Evolutionary conservation across 2,888 invertebrate species (phyloP).

Genomic region (Drosophila rubida): DNA sequence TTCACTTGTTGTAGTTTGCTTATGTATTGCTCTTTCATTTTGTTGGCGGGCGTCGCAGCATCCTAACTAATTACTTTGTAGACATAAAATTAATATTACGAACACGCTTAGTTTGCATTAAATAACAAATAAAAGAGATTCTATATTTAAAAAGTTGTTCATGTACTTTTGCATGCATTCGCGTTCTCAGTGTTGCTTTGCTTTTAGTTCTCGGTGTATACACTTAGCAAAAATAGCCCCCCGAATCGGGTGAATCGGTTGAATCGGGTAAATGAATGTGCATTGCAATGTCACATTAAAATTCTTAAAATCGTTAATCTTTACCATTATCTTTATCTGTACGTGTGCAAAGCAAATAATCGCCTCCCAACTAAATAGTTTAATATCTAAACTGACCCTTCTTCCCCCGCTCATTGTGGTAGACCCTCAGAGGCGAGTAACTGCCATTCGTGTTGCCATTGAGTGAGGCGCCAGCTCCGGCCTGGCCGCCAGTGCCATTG

Average conservation of each 20-base stretch:
- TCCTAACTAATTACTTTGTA: constrained; percentile 41
- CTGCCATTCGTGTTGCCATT: constrained; percentile 87
- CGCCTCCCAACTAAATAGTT: constrained; percentile 55
- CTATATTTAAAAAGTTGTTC: constrained; percentile 48
- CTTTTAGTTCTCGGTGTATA: constrained; percentile 25
- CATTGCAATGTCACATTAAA: constrained; percentile 20
- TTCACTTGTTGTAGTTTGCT: background rate
- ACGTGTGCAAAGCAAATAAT: constrained; percentile 21
- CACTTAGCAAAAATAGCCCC: constrained; percentile 36
- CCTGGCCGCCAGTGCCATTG: constrained; percentile 84
- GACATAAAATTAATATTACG: constrained; percentile 71
- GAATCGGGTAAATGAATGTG: constrained; percentile 18
- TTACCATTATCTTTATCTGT: constrained; percentile 19
- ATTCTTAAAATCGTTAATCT: constrained; percentile 24
- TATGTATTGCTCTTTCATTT: background rate
- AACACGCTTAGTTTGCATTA: constrained; percentile 76
- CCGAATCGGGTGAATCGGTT: no score
- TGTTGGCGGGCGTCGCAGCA: constrained; percentile 36
- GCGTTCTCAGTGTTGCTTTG: constrained; percentile 20
- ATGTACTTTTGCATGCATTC: constrained; percentile 9
- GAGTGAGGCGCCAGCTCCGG: constrained; percentile 73
- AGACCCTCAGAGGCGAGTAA: constrained; percentile 92
- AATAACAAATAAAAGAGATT: constrained; percentile 74
- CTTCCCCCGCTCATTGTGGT: constrained; percentile 92
- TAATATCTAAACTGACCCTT: constrained; percentile 94